Conservation (phyloP, 1,140 invertebrate genomes). For the Pseudobourletiella spinata region DNA sequence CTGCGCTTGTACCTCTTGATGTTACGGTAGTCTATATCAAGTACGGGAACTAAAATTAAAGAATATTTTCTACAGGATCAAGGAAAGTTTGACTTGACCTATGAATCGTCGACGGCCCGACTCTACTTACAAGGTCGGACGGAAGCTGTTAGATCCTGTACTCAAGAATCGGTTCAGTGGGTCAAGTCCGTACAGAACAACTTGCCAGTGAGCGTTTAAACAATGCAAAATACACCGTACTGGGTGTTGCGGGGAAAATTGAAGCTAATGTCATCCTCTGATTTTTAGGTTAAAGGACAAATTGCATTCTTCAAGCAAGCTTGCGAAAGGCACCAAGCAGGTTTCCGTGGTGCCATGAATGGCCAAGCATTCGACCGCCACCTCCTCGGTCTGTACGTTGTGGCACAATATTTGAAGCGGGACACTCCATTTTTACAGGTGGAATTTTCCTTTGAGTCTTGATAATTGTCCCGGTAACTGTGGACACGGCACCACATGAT, state of each 20-base stretch:
- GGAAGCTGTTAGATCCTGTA: constrained; percentile 93
- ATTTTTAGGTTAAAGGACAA: constrained; percentile 48
- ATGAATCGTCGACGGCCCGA: constrained; percentile 97
- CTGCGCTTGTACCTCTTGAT: too few species aligned
- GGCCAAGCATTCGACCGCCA: constrained; percentile 87
- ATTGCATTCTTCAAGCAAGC: constrained; percentile 62
- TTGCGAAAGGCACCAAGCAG: constrained; percentile 68
- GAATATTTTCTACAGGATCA: constrained; percentile 56
- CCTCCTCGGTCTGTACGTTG: constrained; percentile 94
- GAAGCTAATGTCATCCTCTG: constrained; percentile 43
- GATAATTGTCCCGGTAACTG: too few species aligned
- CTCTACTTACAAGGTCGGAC: constrained; percentile 92
- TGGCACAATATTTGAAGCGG: constrained; percentile 93
- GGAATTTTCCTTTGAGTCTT: constrained; percentile 23
- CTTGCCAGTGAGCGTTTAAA: constrained; percentile 34
- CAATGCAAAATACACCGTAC: constrained; percentile 37
- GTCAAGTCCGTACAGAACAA: constrained; percentile 77
- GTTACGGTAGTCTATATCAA: too few species aligned
- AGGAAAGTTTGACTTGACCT: constrained; percentile 85
- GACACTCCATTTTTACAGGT: constrained; percentile 87
- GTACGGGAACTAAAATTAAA: too few species aligned
- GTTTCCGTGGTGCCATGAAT: constrained; percentile 92
- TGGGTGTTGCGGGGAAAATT: constrained; percentile 43
- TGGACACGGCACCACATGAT: background rate
- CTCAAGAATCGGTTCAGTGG: constrained; percentile 82